Evolutionary conservation across 2,797 vertebrate species (phyloP).

Genomic region (Esox lucius): DNA sequence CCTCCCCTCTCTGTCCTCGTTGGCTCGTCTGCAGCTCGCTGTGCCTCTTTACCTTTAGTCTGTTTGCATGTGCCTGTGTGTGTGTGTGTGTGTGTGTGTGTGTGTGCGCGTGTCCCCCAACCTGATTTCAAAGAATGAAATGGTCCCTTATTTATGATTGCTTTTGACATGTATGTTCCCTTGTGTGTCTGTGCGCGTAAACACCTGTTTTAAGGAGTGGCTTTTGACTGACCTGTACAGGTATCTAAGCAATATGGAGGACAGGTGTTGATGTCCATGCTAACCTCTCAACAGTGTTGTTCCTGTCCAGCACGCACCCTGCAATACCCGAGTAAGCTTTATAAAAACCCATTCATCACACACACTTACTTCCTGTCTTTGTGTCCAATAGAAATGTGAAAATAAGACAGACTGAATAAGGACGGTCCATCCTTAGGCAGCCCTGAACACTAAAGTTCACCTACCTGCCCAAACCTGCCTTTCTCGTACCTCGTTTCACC

Average conservation of each 20-base stretch:
- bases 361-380: not conserved
- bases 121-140: not conserved
- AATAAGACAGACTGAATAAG: not conserved
- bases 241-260: conserved; percentile 53
- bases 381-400: conserved; percentile 3
- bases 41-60: not conserved
- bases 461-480: conserved; percentile 6
- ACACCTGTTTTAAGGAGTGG: not conserved
- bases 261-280: not conserved
- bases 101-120: not conserved
- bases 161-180: not conserved
- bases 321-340: conserved; percentile 17
- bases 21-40: not conserved
- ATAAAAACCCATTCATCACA: not conserved
- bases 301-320: conserved; percentile 3
- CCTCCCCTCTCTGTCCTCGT: conserved; percentile 8
- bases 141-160: conserved; percentile 5
- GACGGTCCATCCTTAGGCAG: not conserved
- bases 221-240: conserved; percentile 14
- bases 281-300: not conserved
- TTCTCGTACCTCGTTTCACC: conserved; percentile 4
- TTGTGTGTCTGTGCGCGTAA: conserved; percentile 12
- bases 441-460: conserved; percentile 3
- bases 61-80: not conserved
- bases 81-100: not conserved